Evolutionary conservation across 2,888 invertebrate genomes (phyloP), one percentile per base, ranked within the genome.

Genomic region (Hybos culiciformis): DNA sequence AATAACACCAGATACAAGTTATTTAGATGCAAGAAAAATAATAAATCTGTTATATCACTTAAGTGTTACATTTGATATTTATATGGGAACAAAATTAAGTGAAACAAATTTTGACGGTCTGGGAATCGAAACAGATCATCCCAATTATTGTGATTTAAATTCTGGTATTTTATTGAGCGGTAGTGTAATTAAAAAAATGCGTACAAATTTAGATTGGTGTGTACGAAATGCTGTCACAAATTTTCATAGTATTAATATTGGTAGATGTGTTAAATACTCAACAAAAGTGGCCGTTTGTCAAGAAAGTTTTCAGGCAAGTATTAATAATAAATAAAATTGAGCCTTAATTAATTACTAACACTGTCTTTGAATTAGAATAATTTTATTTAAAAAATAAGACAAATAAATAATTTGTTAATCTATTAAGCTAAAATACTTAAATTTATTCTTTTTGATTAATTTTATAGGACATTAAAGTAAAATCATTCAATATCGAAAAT

Each of bases 151-250:
- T 53, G 58, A 71, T 62, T 49, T 74, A 74, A 86, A 88, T 67
- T 80, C 81, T 36, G 94, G 94, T 41, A 78, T 94, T 53, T 65
- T 96, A 36, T 61, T 96, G 43, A 93, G 93, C 46, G 87, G 88
- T 67, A 84, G 85, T 0, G 79, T 93, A 31, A 71, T 94, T 54
- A 77, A 77, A 46, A 78, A 80, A 48, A 75, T 93, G 54, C 79
- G 82, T 55, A 71, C 70, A 34, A 79, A 83, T 61, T 68, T 92
- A 54, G 88, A 91, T 60, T 90, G 90, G 84, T 92, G 92, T 63
- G 83, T 87, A 17, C 80, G 81, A 51, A 88, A 87, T 67, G 81
- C 85, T 2, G 80, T 81, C 58, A 84, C 87, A 2, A 78, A 80
- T 49, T 81, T 78, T 54, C 82, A 85, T 58, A 84, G 84, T 61